Conservation (phyloP, 1,140 invertebrate species). For the Lepidurus couesii region DNA sequence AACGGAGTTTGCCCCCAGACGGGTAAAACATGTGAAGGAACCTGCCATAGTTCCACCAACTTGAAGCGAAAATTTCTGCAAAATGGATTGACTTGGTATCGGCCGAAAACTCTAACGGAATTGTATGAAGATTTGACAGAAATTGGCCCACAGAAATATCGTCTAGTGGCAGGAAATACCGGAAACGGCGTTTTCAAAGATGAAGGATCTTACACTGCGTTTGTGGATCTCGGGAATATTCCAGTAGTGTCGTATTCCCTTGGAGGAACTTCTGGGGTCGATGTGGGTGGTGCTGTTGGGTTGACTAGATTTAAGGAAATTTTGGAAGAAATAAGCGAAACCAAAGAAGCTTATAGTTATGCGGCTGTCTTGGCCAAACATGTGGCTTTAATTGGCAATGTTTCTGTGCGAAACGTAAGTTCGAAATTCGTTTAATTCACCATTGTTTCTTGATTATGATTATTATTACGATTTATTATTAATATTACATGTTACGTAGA, state of each 20-base stretch:
- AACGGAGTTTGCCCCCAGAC: neutral
- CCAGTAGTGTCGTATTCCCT: slow-evolving; percentile 37
- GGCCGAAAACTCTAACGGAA: slow-evolving; percentile 14
- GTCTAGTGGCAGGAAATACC: slow-evolving; percentile 61
- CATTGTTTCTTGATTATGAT: neutral
- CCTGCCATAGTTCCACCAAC: neutral
- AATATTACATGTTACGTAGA: slow-evolving; percentile 44
- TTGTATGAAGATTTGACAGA: slow-evolving; percentile 46
- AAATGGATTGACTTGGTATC: slow-evolving; percentile 35
- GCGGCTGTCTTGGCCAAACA: slow-evolving; percentile 39
- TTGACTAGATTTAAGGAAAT: slow-evolving; percentile 37
- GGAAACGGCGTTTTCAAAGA: slow-evolving; percentile 53
- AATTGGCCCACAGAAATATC: slow-evolving; percentile 48
- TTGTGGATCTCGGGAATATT: slow-evolving; percentile 44
- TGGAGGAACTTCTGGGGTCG: slow-evolving; percentile 14
- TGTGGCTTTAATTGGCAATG: slow-evolving; percentile 41
- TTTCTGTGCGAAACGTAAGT: slow-evolving; percentile 43
- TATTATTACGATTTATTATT: neutral
- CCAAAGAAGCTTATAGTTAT: slow-evolving; percentile 39
- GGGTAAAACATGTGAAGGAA: slow-evolving; percentile 23
- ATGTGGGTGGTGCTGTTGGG: slow-evolving; percentile 37
- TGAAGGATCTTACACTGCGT: slow-evolving; percentile 43
- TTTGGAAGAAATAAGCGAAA: slow-evolving; percentile 36
- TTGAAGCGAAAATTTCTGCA: slow-evolving; percentile 27
- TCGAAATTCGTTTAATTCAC: neutral